Evolutionary conservation across 2,888 invertebrate genomes (phyloP).

Genomic region (Chrysotoxum bicinctum): DNA sequence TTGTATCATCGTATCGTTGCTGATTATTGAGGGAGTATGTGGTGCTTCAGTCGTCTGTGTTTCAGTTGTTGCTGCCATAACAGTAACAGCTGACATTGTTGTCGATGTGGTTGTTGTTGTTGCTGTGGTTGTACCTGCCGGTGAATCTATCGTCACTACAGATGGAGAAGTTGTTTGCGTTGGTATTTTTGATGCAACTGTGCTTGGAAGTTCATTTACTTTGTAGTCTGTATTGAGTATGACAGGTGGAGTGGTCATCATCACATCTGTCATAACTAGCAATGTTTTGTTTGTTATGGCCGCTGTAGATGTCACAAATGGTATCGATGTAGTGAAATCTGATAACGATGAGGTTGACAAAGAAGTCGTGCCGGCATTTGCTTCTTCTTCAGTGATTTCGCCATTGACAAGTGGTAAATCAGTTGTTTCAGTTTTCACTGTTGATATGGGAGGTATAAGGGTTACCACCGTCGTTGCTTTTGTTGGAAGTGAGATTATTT

Average conservation of each 20-base stretch:
- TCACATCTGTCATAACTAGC: slow-evolving; percentile 4
- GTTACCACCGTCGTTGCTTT: slow-evolving; percentile 28
- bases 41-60: slow-evolving; percentile 46
- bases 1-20: slow-evolving; percentile 74
- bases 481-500: slow-evolving; percentile 66
- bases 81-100: slow-evolving; percentile 69
- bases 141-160: slow-evolving; percentile 25
- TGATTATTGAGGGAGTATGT: slow-evolving; percentile 64
- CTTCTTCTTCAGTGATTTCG: slow-evolving; percentile 38
- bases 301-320: slow-evolving; percentile 56
- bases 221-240: slow-evolving; percentile 54
- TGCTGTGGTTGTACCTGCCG: slow-evolving; percentile 57
- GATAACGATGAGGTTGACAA: slow-evolving; percentile 48
- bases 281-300: slow-evolving; percentile 56
- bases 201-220: slow-evolving; percentile 50
- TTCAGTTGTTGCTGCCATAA: slow-evolving; percentile 63
- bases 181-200: slow-evolving; percentile 39
- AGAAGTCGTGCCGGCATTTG: slow-evolving; percentile 58
- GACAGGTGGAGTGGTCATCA: slow-evolving; percentile 44
- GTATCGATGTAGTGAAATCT: slow-evolving; percentile 64
- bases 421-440: slow-evolving; percentile 53
- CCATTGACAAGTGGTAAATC: slow-evolving; percentile 33
- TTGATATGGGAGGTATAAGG: slow-evolving; percentile 5
- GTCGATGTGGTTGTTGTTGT: slow-evolving; percentile 70
- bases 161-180: slow-evolving; percentile 24